A percentile compares a stretch with the other conserved stretches of the same genome.
Conservation (phyloP, 2,888 invertebrate genomes). For the Autographa pulchrina region DNA sequence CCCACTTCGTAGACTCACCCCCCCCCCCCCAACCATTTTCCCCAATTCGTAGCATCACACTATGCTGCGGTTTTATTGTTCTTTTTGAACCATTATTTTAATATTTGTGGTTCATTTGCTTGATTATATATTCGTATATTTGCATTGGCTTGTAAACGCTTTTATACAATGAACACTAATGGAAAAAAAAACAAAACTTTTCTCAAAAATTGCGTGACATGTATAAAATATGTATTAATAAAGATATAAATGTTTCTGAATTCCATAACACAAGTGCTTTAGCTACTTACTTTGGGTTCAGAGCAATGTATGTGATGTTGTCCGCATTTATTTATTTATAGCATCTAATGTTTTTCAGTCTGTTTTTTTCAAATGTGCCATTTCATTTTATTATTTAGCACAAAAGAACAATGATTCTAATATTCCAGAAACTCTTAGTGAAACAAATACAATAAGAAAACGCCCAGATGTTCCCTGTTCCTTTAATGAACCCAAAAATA, state of each 20-base stretch:
- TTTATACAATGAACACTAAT: not conserved
- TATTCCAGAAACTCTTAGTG: conserved; percentile 8
- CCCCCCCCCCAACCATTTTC: too few species aligned
- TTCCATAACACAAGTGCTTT: too few species aligned
- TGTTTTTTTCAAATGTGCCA: not conserved
- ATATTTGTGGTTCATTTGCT: not conserved
- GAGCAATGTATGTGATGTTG: too few species aligned
- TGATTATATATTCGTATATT: not conserved
- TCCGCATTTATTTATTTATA: too few species aligned
- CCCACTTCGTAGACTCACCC: too few species aligned
- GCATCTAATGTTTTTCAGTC: too few species aligned
- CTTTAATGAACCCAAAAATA: conserved; percentile 56
- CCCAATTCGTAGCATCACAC: too few species aligned
- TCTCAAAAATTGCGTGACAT: not conserved
- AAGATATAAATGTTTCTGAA: too few species aligned
- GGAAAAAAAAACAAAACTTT: not conserved
- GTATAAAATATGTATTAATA: too few species aligned
- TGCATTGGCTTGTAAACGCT: not conserved
- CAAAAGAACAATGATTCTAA: conserved; percentile 14
- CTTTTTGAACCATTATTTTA: not conserved
- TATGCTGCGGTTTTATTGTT: not conserved
- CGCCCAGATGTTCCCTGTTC: conserved; percentile 32
- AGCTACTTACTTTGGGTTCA: too few species aligned
- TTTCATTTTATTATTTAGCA: conserved; percentile 3
- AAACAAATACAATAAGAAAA: conserved; percentile 43